phyloP scores from a whole-genome alignment of 2,797 vertebrate genomes.

The Tarsius wallacei region DNA sequence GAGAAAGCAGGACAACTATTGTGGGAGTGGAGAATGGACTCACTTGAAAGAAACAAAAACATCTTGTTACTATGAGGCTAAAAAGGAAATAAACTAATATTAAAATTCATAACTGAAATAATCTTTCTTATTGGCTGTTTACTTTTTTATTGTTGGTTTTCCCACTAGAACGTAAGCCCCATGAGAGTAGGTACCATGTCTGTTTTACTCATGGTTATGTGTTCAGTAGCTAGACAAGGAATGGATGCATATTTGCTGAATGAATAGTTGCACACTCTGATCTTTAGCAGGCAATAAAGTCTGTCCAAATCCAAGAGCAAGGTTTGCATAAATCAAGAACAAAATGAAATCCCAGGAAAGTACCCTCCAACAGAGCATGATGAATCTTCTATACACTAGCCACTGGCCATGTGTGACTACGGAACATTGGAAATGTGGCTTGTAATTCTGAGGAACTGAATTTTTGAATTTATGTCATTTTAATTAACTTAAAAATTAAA shows the following conservation, averaged over 20 bases:
- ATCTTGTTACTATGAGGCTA: neutral
- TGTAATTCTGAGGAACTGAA: neutral
- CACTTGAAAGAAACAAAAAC: neutral
- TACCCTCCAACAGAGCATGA: accelerated
- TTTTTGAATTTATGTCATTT: too few relatives aligned
- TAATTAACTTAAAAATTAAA: too few relatives aligned
- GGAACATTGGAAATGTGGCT: neutral
- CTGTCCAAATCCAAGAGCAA: neutral
- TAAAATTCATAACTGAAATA: neutral
- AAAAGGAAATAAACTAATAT: neutral
- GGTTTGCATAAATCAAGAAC: neutral
- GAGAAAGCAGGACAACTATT: neutral
- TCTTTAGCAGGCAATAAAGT: neutral
- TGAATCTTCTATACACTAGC: neutral
- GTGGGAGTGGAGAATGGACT: neutral
- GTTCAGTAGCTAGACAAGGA: neutral
- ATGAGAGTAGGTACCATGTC: neutral
- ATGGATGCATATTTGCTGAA: neutral
- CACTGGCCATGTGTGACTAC: neutral
- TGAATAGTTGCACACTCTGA: neutral
- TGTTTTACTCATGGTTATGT: neutral
- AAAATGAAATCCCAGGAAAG: neutral
- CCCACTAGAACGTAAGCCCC: neutral
- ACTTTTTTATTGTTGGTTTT: neutral
- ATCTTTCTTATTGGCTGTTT: conserved; percentile 8